Base-by-base conservation (phyloP, 2,888 invertebrate species). In the Cryptocephalus moraei region DNA sequence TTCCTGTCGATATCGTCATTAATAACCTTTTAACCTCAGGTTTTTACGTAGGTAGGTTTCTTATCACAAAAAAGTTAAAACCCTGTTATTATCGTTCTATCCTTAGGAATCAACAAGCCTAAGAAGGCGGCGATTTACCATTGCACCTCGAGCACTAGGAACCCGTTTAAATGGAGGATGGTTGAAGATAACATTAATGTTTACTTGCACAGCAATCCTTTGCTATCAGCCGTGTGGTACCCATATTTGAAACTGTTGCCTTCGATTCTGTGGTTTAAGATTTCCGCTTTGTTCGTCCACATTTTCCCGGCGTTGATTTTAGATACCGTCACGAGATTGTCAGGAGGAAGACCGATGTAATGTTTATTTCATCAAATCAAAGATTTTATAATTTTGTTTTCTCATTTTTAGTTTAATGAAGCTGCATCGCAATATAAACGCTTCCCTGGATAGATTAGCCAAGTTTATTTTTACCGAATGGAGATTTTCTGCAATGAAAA, bases 391-490 rank as follows among this genome's bases (percentile, higher is more conserved):
- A 36, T 36, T 34, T 11, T 48, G n/a, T n/a, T n/a, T n/a, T n/a
- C n/a, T 50, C 54, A 45, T 55, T 73, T 75, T 13, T 69, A 94
- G 93, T 52, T 75, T 94, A 58, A 81, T 91, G 53, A 84, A 84
- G 44, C 74, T 93, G 8, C 93, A 94, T 67, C 84, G 80, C 49
- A 91, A 90, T 64, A 86, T 96, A 0, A 91, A 90, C 75, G 81
- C 80, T 48, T 91, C 93, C 0, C 71, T 94, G 49, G 79, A 66
- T 31, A 81, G 84, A 0, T 68, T 96, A 49, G 82, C 87, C 54
- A 84, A 75, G 57, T 96, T 96, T 69, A 95, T 94, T 52, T 91
- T 91, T 65, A 84, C 84, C 8, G 90, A 93, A 63, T 95, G 95
- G 95, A 78, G 76, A 50, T 92, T 87, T 66, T 73, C 84, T 56